phyloP scores from a whole-genome alignment of 2,113 vertebrate genomes.

The Otocyon megalotis region DNA sequence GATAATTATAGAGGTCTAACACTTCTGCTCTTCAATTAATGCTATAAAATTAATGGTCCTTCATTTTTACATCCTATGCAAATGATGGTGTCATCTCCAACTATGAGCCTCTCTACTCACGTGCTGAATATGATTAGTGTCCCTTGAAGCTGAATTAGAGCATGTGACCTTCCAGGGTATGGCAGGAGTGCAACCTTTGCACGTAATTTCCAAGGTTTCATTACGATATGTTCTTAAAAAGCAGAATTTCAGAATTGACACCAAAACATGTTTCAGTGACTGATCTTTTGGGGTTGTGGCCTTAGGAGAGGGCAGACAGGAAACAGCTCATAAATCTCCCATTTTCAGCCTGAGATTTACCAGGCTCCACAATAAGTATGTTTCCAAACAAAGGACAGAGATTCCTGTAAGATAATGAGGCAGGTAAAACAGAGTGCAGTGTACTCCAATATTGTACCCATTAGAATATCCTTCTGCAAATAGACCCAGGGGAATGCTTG shows the following conservation, averaged over 20 bases:
- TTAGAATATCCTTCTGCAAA: conserved; percentile 38
- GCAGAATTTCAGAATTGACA: conserved; percentile 70
- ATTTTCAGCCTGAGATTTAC: conserved; percentile 69
- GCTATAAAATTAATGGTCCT: conserved; percentile 88
- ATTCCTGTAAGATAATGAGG: conserved; percentile 61
- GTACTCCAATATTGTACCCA: conserved; percentile 64
- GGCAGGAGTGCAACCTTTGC: conserved; percentile 61
- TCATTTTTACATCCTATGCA: conserved; percentile 86
- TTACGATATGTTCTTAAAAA: conserved; percentile 73
- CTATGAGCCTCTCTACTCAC: conserved; percentile 73
- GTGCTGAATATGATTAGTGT: conserved; percentile 83
- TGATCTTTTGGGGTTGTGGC: conserved; percentile 66
- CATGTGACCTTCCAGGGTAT: conserved; percentile 72
- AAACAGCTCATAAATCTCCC: conserved; percentile 76
- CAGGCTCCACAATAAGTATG: conserved; percentile 64
- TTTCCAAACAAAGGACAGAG: conserved; percentile 68
- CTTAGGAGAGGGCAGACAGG: conserved; percentile 55
- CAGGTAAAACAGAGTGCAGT: background rate
- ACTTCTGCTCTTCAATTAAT: conserved; percentile 86
- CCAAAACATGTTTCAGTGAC: conserved; percentile 63
- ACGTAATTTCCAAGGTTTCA: conserved; percentile 74
- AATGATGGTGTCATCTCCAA: conserved; percentile 84
- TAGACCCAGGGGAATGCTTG: background rate
- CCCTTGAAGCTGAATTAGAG: conserved; percentile 79
- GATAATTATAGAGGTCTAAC: conserved; percentile 86